A percentile compares a stretch with the other conserved stretches of the same genome.
Conservation (phyloP, 2,797 vertebrate species). For the Forpus xanthops region DNA sequence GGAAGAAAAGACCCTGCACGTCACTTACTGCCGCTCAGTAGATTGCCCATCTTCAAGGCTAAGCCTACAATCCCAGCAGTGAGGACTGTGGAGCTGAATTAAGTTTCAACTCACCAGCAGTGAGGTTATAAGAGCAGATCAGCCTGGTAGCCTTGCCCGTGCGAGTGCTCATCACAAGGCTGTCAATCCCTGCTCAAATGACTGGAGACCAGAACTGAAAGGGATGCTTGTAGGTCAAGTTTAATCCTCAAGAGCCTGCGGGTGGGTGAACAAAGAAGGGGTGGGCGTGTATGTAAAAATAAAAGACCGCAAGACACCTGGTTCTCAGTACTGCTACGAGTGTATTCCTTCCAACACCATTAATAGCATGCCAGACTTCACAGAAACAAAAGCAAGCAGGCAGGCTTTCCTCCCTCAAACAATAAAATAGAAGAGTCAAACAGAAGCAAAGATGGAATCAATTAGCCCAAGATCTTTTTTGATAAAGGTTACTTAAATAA, state of each 20-base stretch:
- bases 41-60: background rate
- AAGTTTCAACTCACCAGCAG: background rate
- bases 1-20: background rate
- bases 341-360: slow-evolving; percentile 35
- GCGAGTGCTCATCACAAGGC: background rate
- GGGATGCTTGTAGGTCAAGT: background rate
- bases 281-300: background rate
- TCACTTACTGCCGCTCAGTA: background rate
- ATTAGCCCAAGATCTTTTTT: slow-evolving; percentile 63
- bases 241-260: slow-evolving; percentile 15
- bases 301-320: slow-evolving; percentile 55
- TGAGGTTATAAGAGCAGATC: background rate
- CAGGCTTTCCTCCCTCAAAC: background rate
- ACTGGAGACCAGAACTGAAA: background rate
- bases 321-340: slow-evolving; percentile 8
- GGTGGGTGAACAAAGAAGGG: background rate
- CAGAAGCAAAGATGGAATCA: slow-evolving; percentile 46
- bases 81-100: background rate
- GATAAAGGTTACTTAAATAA: slow-evolving; percentile 64
- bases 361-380: slow-evolving; percentile 50
- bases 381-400: slow-evolving; percentile 37
- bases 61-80: background rate
- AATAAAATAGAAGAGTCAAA: slow-evolving; percentile 20
- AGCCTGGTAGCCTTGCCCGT: background rate
- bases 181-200: background rate